Percentiles rank a stretch among this genome's conserved stretches.
Evolutionary conservation across 2,797 vertebrate species (phyloP).

Genomic region (Columba guinea): DNA sequence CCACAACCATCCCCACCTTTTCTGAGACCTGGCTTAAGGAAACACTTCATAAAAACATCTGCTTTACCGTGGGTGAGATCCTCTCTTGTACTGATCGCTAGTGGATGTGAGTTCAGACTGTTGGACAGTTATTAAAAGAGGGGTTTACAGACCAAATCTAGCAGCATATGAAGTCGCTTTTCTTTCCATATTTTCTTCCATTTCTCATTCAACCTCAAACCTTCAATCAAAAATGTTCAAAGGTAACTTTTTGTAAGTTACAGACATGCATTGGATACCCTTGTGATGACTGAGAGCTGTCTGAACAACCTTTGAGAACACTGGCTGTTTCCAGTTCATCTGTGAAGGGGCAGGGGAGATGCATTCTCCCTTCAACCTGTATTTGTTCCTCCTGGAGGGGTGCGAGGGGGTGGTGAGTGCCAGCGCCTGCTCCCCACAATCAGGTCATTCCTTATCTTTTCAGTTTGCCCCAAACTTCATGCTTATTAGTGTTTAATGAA

Average conservation of each 20-base stretch:
- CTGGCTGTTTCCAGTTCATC: neutral
- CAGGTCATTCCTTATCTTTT: neutral
- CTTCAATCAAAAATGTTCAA: neutral
- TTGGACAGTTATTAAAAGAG: neutral
- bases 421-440: neutral
- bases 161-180: neutral
- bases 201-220: neutral
- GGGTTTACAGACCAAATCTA: neutral
- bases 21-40: neutral
- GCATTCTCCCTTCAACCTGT: neutral
- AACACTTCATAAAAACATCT: neutral
- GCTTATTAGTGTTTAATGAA: neutral
- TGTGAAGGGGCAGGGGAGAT: neutral
- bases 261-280: neutral
- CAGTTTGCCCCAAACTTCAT: neutral
- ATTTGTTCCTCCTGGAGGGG: neutral
- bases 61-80: neutral
- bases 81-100: neutral
- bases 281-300: neutral
- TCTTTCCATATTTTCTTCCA: neutral
- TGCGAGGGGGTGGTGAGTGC: neutral
- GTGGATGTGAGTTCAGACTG: neutral
- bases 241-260: neutral
- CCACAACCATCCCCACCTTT: neutral
- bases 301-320: neutral